phyloP scores from a whole-genome alignment of 2,797 vertebrate species.

The Karalla daura region DNA sequence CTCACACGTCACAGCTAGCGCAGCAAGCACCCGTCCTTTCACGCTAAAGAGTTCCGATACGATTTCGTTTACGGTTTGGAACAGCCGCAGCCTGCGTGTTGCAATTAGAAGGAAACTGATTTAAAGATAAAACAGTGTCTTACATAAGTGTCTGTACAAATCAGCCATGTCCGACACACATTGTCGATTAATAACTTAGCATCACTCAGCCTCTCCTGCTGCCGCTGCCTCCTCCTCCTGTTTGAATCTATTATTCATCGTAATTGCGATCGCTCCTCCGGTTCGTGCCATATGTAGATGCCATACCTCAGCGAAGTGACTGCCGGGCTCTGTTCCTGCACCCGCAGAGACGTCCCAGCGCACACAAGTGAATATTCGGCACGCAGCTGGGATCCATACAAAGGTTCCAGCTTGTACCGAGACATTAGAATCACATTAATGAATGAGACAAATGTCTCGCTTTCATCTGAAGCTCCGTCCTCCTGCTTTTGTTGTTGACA shows the following conservation, averaged over 20 bases:
- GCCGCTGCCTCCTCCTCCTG: conserved; percentile 7
- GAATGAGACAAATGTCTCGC: no score
- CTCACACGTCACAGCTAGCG: no score
- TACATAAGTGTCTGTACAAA: neutral
- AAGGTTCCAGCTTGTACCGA: no score
- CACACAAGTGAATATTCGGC: conserved; percentile 8
- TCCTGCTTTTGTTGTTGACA: no score
- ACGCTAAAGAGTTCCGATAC: no score
- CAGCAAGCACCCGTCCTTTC: no score
- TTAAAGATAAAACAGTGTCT: neutral
- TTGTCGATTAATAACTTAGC: conserved; percentile 44
- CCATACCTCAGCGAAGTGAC: conserved; percentile 19
- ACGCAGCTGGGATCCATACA: no score
- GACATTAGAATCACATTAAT: no score
- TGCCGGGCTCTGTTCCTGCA: neutral
- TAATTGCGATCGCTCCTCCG: conserved; percentile 17
- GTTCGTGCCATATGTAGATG: conserved; percentile 14
- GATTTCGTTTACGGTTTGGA: neutral
- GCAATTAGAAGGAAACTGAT: neutral
- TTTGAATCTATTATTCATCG: conserved; percentile 34
- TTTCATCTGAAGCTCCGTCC: no score
- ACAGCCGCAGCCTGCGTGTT: neutral
- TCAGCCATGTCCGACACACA: conserved; percentile 5
- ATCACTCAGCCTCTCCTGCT: conserved; percentile 2
- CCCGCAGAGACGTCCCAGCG: conserved; percentile 8